phyloP scores from a whole-genome alignment of 2,113 vertebrate species.

The Jacana jacana region DNA sequence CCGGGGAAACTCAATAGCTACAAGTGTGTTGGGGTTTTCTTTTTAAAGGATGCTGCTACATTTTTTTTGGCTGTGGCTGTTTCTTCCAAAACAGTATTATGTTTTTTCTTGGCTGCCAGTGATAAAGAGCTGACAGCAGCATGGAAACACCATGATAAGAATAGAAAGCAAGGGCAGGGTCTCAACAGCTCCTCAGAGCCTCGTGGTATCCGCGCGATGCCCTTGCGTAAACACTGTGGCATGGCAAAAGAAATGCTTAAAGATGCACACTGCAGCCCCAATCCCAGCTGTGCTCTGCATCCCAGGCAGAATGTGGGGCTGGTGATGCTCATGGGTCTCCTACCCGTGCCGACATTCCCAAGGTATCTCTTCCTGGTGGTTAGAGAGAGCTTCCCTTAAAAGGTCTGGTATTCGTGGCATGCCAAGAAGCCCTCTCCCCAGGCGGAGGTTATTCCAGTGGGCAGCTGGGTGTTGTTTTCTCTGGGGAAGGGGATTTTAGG shows the following conservation, averaged over 20 bases:
- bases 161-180: slow-evolving; percentile 19
- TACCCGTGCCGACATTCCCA: background rate
- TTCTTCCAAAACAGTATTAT: background rate
- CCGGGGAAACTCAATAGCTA: background rate
- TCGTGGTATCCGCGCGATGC: background rate
- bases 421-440: slow-evolving; percentile 7
- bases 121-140: background rate
- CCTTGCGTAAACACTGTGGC: background rate
- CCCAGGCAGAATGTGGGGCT: background rate
- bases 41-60: background rate
- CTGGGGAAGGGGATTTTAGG: background rate
- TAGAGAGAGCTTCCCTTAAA: slow-evolving; percentile 42
- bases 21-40: background rate
- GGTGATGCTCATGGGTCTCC: background rate
- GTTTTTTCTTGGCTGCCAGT: background rate
- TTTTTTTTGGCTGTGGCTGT: background rate
- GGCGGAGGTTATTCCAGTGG: background rate
- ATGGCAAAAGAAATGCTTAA: background rate
- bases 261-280: rapidly evolving
- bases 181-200: background rate
- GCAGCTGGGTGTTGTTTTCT: background rate
- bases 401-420: slow-evolving; percentile 37
- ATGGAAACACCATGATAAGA: background rate
- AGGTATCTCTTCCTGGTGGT: background rate
- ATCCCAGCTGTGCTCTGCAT: background rate